phyloP scores from a whole-genome alignment of 1,140 invertebrate species.

The Neelides sp. region DNA sequence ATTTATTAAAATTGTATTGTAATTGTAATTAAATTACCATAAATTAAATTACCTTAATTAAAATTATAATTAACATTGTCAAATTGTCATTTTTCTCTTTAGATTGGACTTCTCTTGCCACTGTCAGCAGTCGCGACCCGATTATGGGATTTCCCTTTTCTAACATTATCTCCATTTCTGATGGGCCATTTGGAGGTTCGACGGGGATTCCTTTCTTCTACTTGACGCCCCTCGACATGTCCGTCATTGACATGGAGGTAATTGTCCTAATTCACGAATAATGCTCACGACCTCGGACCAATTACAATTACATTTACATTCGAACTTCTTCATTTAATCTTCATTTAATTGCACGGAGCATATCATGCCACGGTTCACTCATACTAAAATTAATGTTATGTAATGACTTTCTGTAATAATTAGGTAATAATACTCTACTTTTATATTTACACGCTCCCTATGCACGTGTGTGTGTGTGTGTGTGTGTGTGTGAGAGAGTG shows the following conservation, averaged over 20 bases:
- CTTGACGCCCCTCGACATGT: conserved; percentile 59
- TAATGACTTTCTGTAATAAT: neutral
- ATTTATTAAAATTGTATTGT: too few relatives aligned
- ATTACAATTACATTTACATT: too few relatives aligned
- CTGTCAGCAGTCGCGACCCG: conserved; percentile 48
- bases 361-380: neutral
- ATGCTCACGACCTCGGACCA: too few relatives aligned
- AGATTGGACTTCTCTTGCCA: conserved; percentile 62
- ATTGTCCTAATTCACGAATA: too few relatives aligned
- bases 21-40: too few relatives aligned
- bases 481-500: too few relatives aligned
- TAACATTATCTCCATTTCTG: conserved; percentile 57
- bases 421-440: conserved; percentile 1
- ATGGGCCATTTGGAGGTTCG: conserved; percentile 52
- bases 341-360: too few relatives aligned
- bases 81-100: too few relatives aligned
- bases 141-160: conserved; percentile 57
- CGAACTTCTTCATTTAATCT: too few relatives aligned
- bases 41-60: neutral
- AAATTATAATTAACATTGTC: too few relatives aligned
- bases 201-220: conserved; percentile 64
- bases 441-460: too few relatives aligned
- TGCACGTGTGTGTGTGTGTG: too few relatives aligned
- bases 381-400: neutral
- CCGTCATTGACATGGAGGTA: conserved; percentile 55